phyloP scores from a whole-genome alignment of 1,140 invertebrate genomes.

The Saxidomus purpurata region DNA sequence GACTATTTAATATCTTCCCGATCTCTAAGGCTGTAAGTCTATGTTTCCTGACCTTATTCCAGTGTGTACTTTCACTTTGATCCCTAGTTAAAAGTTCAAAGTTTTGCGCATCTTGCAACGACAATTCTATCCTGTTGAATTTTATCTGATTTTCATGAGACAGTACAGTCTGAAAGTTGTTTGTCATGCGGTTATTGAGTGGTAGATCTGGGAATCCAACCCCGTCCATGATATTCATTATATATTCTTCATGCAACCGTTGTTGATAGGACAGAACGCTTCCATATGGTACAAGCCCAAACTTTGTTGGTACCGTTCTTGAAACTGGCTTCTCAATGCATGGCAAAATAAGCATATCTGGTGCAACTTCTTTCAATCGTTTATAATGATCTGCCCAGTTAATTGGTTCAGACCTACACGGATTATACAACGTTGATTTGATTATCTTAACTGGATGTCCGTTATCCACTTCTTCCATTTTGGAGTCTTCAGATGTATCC shows the following conservation, averaged over 20 bases:
- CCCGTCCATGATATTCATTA: slow-evolving; percentile 53
- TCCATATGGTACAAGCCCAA: slow-evolving; percentile 44
- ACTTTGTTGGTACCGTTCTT: slow-evolving; percentile 37
- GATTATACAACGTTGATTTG: slow-evolving; percentile 63
- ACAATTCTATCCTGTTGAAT: background rate
- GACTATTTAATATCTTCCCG: background rate
- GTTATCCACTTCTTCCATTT: background rate
- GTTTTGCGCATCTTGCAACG: background rate
- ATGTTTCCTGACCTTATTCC: background rate
- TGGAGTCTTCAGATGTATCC: slow-evolving; percentile 38
- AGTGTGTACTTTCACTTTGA: slow-evolving; percentile 6
- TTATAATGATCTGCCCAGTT: background rate
- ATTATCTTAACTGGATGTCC: background rate
- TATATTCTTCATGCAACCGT: slow-evolving; percentile 25
- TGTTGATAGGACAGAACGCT: slow-evolving; percentile 60
- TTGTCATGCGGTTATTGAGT: slow-evolving; percentile 18
- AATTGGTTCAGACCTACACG: background rate
- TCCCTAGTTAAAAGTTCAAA: slow-evolving; percentile 18
- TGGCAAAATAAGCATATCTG: slow-evolving; percentile 48
- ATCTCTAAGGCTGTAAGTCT: background rate
- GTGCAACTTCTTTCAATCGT: background rate
- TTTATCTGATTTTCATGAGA: background rate
- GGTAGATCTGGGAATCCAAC: slow-evolving; percentile 55
- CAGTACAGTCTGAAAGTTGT: background rate
- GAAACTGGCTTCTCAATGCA: background rate